Base-by-base conservation (phyloP, 1,140 invertebrate genomes). In the Zaprionus ornatus region DNA sequence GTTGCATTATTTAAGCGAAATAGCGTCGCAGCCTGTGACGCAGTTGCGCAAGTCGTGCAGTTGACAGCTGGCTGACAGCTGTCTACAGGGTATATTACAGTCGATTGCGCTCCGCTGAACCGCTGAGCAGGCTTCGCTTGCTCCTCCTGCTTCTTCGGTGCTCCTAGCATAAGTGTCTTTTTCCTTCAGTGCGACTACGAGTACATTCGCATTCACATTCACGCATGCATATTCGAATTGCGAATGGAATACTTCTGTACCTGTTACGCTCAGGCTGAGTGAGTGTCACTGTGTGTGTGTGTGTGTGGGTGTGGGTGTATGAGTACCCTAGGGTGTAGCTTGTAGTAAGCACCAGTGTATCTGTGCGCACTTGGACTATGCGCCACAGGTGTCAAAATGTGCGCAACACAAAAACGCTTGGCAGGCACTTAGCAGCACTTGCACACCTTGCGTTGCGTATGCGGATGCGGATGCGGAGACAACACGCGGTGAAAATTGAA, bases 361-460 rank as follows among this genome's bases (percentile, higher is more conserved):
- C 37, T 27, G 63, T 32, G 50, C 13, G 21, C 17, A 50, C 61
- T 48, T 48, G 50, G 68, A 67, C 54, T 61, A 32, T 76, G 77
- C 55, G 67, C 67, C 77, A 70, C 56, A 83, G 84, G 82, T 84
- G 81, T 77, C 77, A 64, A 83, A 84, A 85, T 84, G 81, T 72
- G 77, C 66, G 67, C 73, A 19, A 52, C 68, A 68, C 77, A 77
- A 65, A 77, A 80, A 66, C 56, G 67, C 64, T 62, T 78, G 42
- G 27, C 69, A 78, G 74, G 32, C 80, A 68, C 80, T 82, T 52
- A 55, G 48, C 66, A 45, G 65, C 76, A 82, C 80, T 82, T 83
- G 55, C 62, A 52, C 19, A 52, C 15, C 42, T 61, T 54, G 62
- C 59, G 74, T 65, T 63, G 64, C 4, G 15, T 15, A 45, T n/a